Evolutionary conservation across 2,797 vertebrate species (phyloP), one percentile per base, ranked within the genome.

Genomic region (Trachops cirrhosus): DNA sequence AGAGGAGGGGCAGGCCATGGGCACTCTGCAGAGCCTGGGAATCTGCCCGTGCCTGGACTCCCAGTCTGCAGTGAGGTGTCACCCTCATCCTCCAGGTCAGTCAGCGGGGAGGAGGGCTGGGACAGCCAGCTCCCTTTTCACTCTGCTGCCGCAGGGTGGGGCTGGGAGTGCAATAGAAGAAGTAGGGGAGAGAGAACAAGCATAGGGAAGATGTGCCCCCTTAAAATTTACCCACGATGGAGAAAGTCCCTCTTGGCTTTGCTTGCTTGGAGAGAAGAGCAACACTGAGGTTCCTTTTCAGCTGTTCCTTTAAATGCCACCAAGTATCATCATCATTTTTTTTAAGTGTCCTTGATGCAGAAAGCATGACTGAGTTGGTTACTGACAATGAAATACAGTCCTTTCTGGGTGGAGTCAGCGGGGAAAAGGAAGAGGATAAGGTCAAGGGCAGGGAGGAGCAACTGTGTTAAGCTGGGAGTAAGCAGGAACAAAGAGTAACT

Each of bases 21-120:
- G 41, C 68, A 39, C 52, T 78, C 21, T 78, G 29, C 26, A 22
- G 86, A 89, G 24, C 92, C 93, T 97, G 97, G 90, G 94, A 97
- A 93, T 22, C 74, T 48, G 48, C 48, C 34, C 4, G 6, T 32
- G 57, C 37, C 32, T 57, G 62, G 74, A 62, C 64, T 94, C 93
- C 86, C 95, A 93, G 92, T 52, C 26, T n/a, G 4, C 32, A 50
- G 32, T 10, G 32, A 24, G 32, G 74, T 10, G 16, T 48, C 32
- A 22, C 37, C 44, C 39, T 48, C 26, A 5, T 34, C 84, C 62
- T 37, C 1, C 34, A 48, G 77, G 44, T 68, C 57, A 19, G 21
- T 39, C 46, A 12, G 15, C 85, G 32, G 41, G 34, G 15, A 73
- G 62, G 32, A 9, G 14, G n/a, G 37, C 6, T 8, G 1, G 18